phyloP scores from a whole-genome alignment of 1,140 invertebrate species.

The Zeugodacus cucurbitae region DNA sequence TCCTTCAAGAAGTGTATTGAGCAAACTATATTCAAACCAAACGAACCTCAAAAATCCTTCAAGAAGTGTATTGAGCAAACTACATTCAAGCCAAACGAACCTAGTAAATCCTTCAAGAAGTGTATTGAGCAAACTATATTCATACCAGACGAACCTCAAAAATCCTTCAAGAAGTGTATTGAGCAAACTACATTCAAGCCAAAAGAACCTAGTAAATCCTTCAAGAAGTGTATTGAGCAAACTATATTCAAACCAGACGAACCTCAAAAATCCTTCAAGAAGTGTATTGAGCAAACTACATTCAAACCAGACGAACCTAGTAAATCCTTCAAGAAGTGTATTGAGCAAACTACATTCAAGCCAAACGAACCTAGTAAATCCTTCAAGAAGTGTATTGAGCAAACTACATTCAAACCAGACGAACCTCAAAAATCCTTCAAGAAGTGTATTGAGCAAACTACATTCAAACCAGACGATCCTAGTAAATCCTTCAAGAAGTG shows the following conservation, averaged over 20 bases:
- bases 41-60: not conserved
- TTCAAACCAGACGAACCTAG: not conserved
- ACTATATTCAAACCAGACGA: not conserved
- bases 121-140: not conserved
- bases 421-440: not conserved
- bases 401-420: no score
- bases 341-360: not conserved
- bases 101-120: not conserved
- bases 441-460: not conserved
- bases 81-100: not conserved
- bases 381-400: no score
- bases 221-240: not conserved
- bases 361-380: not conserved
- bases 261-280: not conserved
- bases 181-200: not conserved
- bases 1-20: not conserved
- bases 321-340: not conserved
- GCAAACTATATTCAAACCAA: not conserved
- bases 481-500: not conserved
- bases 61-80: not conserved
- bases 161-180: not conserved
- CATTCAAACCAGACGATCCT: no score
- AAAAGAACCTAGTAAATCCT: not conserved
- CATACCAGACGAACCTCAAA: not conserved
- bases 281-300: not conserved